phyloP scores from a whole-genome alignment of 2,888 invertebrate species.

The Campoplex nolae region DNA sequence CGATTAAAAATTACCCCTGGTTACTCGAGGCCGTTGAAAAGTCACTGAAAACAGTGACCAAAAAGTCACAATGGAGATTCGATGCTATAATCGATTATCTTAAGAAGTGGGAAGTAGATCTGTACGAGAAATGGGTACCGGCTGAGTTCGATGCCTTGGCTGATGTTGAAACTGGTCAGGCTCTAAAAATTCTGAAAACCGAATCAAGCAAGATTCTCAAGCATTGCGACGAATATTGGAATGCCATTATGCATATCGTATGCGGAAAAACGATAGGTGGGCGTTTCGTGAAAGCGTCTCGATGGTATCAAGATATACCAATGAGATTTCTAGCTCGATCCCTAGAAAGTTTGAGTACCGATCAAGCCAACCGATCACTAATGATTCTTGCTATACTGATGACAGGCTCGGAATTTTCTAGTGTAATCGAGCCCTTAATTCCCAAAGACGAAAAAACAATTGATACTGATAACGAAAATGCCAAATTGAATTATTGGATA shows the following conservation, averaged over 20 bases:
- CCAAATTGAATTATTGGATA: conserved; percentile 51
- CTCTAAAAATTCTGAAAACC: conserved; percentile 53
- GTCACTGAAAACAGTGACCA: neutral
- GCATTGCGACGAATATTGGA: conserved; percentile 70
- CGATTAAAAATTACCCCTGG: conserved; percentile 75
- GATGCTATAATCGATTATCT: neutral
- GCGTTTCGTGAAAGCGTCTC: conserved; percentile 72
- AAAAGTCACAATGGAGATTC: conserved; percentile 5
- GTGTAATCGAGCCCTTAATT: conserved; percentile 73
- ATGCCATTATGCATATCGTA: neutral
- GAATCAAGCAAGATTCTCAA: conserved; percentile 54
- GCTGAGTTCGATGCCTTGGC: neutral
- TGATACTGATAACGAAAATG: conserved; percentile 63
- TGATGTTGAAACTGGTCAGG: conserved; percentile 8
- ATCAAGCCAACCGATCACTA: conserved; percentile 45
- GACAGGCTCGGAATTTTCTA: conserved; percentile 69
- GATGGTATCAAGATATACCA: conserved; percentile 80
- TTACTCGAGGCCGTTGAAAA: conserved; percentile 62
- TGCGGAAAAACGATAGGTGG: neutral
- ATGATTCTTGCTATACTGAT: conserved; percentile 73
- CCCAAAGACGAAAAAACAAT: conserved; percentile 68
- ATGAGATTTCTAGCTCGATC: conserved; percentile 72
- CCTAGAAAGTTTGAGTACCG: conserved; percentile 31
- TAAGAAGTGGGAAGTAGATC: conserved; percentile 64
- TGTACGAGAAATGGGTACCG: conserved; percentile 58